Evolutionary conservation across 2,888 invertebrate genomes (phyloP).

Genomic region (Anticlea derivata): DNA sequence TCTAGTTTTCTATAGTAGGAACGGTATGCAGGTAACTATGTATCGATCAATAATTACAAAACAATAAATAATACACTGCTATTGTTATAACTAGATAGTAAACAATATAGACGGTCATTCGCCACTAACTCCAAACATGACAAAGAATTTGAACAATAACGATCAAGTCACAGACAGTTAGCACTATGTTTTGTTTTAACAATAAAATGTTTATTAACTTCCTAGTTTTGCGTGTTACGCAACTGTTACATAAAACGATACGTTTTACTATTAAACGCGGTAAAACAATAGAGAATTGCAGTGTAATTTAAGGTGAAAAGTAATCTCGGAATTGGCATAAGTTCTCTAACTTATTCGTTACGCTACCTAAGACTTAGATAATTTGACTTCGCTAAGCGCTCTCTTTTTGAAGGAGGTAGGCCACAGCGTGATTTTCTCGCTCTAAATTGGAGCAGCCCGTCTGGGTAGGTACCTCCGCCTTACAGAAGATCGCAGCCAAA

Average conservation of each 20-base stretch:
- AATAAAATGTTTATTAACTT: slow-evolving; percentile 36
- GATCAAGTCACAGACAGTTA: slow-evolving; percentile 8
- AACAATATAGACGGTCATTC: not conserved
- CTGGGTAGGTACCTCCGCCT: no score
- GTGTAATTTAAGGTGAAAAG: not conserved
- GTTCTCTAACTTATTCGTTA: slow-evolving; percentile 1
- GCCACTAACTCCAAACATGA: slow-evolving; percentile 5
- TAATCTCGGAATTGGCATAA: slow-evolving; percentile 4
- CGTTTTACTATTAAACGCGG: slow-evolving; percentile 12
- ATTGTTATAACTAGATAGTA: slow-evolving; percentile 3
- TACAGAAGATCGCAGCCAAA: no score
- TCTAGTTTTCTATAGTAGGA: no score
- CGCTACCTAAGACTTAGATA: no score
- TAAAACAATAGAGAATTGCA: slow-evolving; percentile 20
- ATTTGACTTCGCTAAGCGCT: no score
- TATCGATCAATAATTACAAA: not conserved
- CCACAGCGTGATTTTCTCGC: no score
- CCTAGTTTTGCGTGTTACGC: slow-evolving; percentile 47
- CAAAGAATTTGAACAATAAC: slow-evolving; percentile 10
- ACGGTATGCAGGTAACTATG: not conserved
- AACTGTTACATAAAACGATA: slow-evolving; percentile 47
- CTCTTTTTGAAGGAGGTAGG: no score
- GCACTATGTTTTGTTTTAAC: slow-evolving; percentile 7
- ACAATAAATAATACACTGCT: not conserved
- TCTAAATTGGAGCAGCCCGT: no score